Conservation (phyloP, 2,113 vertebrate species). For the Meriones unguiculatus region DNA sequence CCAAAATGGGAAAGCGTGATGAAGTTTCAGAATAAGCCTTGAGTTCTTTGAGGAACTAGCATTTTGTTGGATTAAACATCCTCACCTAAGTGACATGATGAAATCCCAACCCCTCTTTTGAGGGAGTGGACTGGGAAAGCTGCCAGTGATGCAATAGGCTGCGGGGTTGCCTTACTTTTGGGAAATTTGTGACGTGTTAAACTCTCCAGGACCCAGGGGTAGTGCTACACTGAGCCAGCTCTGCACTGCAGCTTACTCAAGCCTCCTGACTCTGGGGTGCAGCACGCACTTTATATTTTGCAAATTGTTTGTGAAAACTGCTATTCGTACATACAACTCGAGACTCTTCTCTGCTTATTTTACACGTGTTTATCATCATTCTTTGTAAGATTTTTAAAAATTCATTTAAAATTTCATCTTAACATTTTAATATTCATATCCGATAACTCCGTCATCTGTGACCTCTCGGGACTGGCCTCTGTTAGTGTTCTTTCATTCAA, state of each 20-base stretch:
- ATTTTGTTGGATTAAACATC: constrained; percentile 54
- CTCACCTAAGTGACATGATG: constrained; percentile 38
- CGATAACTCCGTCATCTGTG: constrained; percentile 53
- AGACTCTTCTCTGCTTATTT: constrained; percentile 51
- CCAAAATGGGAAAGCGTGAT: constrained; percentile 40
- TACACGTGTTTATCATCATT: constrained; percentile 11
- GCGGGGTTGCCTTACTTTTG: constrained; percentile 68
- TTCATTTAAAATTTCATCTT: background rate
- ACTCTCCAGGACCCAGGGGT: constrained; percentile 58
- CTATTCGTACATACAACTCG: constrained; percentile 21
- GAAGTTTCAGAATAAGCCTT: constrained; percentile 46
- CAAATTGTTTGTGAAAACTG: constrained; percentile 20
- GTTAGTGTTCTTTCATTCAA: constrained; percentile 54
- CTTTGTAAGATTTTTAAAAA: constrained; percentile 9
- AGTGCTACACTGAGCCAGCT: constrained; percentile 55
- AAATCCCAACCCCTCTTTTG: constrained; percentile 60
- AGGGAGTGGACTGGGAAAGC: constrained; percentile 61
- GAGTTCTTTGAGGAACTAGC: constrained; percentile 48
- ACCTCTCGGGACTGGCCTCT: constrained; percentile 24
- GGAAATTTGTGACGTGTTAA: constrained; percentile 72
- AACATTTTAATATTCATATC: constrained; percentile 57
- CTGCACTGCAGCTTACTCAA: constrained; percentile 39
- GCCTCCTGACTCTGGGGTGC: background rate
- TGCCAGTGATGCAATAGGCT: constrained; percentile 73
- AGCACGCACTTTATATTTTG: background rate